A percentile compares a stretch with the other conserved stretches of the same genome.
phyloP scores from a whole-genome alignment of 2,888 invertebrate species.

The Sesia apiformis region DNA sequence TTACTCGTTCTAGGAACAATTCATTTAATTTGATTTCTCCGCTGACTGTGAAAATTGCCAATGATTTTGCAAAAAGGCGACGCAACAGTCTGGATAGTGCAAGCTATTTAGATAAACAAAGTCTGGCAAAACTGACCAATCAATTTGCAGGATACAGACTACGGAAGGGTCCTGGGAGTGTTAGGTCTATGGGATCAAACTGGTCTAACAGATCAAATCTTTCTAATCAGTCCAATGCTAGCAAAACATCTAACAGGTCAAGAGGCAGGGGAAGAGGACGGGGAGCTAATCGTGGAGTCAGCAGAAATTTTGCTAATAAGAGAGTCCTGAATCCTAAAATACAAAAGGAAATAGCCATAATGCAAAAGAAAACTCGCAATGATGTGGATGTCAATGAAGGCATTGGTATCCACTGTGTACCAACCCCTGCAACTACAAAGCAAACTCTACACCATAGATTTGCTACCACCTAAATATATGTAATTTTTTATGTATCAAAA shows the following conservation, averaged over 20 bases:
- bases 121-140: slow-evolving; percentile 51
- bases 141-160: slow-evolving; percentile 46
- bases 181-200: slow-evolving; percentile 56
- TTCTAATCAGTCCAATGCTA: slow-evolving; percentile 39
- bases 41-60: slow-evolving; percentile 61
- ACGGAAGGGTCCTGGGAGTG: slow-evolving; percentile 56
- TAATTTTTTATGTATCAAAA: neutral
- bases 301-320: slow-evolving; percentile 53
- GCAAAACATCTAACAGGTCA: slow-evolving; percentile 34
- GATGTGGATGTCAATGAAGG: slow-evolving; percentile 17
- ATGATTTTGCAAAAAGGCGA: slow-evolving; percentile 54
- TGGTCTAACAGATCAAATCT: slow-evolving; percentile 34
- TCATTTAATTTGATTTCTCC: slow-evolving; percentile 51
- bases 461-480: slow-evolving; percentile 21
- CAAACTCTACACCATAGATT: slow-evolving; percentile 65
- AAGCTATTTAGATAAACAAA: slow-evolving; percentile 52
- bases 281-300: slow-evolving; percentile 43
- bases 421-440: slow-evolving; percentile 51
- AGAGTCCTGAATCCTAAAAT: slow-evolving; percentile 53
- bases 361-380: slow-evolving; percentile 45
- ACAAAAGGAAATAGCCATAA: slow-evolving; percentile 61
- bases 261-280: slow-evolving; percentile 45
- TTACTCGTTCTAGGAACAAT: slow-evolving; percentile 49
- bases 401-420: slow-evolving; percentile 43
- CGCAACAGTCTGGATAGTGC: slow-evolving; percentile 56